Conservation (phyloP, 2,113 vertebrate species). For the Hemichromis elongatus region DNA sequence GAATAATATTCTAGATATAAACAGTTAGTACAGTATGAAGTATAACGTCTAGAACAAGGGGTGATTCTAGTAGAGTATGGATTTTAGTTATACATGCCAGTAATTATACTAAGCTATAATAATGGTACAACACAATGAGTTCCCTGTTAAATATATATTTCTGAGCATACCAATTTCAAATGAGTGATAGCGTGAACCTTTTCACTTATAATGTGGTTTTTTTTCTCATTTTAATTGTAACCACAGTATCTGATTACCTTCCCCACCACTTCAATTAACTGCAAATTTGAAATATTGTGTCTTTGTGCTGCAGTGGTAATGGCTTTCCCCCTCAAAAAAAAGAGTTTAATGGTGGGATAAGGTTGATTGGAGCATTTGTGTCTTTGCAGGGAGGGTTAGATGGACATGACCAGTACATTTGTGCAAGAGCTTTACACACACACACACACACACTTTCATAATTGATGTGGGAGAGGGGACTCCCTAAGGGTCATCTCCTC, state of each 20-base stretch:
- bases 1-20: neutral
- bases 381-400: neutral
- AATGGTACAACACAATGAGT: neutral
- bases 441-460: slow-evolving; percentile 45
- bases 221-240: neutral
- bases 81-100: neutral
- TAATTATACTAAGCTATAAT: neutral
- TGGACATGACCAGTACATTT: neutral
- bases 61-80: neutral
- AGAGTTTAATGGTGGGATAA: neutral
- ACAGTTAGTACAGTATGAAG: neutral
- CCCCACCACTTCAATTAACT: neutral
- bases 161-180: neutral
- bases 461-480: slow-evolving; percentile 68
- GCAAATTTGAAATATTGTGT: neutral
- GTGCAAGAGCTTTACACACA: slow-evolving; percentile 4
- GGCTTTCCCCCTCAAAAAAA: neutral
- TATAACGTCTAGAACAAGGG: neutral
- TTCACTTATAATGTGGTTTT: neutral
- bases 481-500: slow-evolving; percentile 52
- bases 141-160: neutral
- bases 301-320: neutral
- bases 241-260: neutral
- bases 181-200: neutral
- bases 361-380: neutral